phyloP scores from a whole-genome alignment of 2,797 vertebrate species.

The Etheostoma perlongum region DNA sequence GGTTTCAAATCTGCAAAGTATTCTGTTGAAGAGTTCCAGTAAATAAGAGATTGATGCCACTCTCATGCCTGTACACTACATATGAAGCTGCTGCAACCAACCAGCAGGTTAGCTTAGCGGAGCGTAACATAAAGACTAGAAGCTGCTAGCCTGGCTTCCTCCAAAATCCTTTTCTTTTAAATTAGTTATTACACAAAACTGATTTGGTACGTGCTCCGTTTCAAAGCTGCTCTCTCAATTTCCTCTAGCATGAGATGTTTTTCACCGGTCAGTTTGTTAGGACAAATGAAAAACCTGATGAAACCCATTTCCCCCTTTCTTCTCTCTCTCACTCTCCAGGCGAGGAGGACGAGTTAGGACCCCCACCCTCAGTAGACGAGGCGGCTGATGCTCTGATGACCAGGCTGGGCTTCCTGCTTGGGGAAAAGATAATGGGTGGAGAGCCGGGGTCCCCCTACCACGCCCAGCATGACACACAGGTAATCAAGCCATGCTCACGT shows the following conservation, averaged over 20 bases:
- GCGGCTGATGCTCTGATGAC: slow-evolving; percentile 98
- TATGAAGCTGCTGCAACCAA: not conserved
- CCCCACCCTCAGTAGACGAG: slow-evolving; percentile 95
- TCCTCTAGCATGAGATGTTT: not conserved
- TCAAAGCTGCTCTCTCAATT: not conserved
- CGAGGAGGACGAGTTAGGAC: slow-evolving; percentile 92
- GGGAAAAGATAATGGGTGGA: slow-evolving; percentile 90
- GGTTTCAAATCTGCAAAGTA: no score
- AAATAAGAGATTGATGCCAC: not conserved
- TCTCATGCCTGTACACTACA: not conserved
- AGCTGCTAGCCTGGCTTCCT: not conserved
- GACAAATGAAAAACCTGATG: not conserved
- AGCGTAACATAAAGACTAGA: not conserved
- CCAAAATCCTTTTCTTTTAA: not conserved
- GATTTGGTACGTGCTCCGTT: not conserved
- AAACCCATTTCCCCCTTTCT: not conserved
- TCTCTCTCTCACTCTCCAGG: slow-evolving; percentile 73
- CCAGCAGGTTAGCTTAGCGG: no score
- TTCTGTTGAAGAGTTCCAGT: not conserved
- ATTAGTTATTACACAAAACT: not conserved
- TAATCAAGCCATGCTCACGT: slow-evolving; percentile 50
- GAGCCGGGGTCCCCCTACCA: slow-evolving; percentile 89
- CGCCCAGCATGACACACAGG: slow-evolving; percentile 91
- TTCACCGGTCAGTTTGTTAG: not conserved
- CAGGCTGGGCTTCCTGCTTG: slow-evolving; percentile 94